A percentile compares a stretch with the other conserved stretches of the same genome.
Conservation (phyloP, 2,113 vertebrate species). For the Centropristis striata region DNA sequence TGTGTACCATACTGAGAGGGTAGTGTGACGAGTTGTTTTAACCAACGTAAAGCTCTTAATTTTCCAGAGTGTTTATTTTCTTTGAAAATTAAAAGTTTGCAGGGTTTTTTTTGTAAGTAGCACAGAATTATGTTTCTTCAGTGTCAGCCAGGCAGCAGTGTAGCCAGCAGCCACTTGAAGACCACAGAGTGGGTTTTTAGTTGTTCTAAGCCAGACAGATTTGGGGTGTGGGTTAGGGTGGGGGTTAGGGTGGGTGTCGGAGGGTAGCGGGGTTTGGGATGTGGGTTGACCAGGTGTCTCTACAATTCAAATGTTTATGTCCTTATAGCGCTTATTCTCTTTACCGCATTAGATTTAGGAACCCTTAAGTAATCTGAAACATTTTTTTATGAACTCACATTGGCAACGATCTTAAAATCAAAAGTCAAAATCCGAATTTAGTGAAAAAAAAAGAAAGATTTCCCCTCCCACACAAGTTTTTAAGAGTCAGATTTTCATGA, state of each 20-base stretch:
- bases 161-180: slow-evolving; percentile 71
- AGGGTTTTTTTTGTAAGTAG: slow-evolving; percentile 68
- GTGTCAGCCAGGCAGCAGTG: slow-evolving; percentile 62
- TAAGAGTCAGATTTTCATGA: slow-evolving; percentile 61
- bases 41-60: slow-evolving; percentile 83
- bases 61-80: slow-evolving; percentile 78
- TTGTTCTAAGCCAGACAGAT: slow-evolving; percentile 66
- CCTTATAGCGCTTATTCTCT: slow-evolving; percentile 66
- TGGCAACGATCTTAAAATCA: slow-evolving; percentile 52
- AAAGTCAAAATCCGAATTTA: slow-evolving; percentile 61
- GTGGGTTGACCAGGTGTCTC: slow-evolving; percentile 68
- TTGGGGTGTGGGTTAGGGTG: slow-evolving; percentile 42
- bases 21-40: slow-evolving; percentile 76
- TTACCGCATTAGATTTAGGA: slow-evolving; percentile 61
- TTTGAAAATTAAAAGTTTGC: slow-evolving; percentile 73
- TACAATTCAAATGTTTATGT: slow-evolving; percentile 73
- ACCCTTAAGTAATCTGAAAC: slow-evolving; percentile 55
- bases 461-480: slow-evolving; percentile 22
- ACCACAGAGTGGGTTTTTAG: slow-evolving; percentile 67
- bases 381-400: slow-evolving; percentile 48
- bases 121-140: slow-evolving; percentile 67
- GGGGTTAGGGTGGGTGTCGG: slow-evolving; percentile 27
- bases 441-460: neutral
- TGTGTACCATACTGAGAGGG: slow-evolving; percentile 66
- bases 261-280: slow-evolving; percentile 40